phyloP scores from a whole-genome alignment of 2,113 vertebrate species.

The Dryoscopus gambensis region DNA sequence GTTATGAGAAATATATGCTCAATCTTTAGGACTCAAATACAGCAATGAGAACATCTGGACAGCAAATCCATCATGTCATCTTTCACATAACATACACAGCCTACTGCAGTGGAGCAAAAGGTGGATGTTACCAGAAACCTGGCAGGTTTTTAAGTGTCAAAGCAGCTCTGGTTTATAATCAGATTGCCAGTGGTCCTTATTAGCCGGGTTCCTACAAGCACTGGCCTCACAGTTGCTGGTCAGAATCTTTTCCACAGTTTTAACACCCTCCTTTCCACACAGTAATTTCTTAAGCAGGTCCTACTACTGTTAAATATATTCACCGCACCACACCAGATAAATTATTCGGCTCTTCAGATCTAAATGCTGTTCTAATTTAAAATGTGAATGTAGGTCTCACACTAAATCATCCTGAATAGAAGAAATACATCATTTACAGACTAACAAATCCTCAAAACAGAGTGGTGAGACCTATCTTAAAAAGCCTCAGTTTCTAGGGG shows the following conservation, averaged over 20 bases:
- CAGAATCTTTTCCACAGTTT: neutral
- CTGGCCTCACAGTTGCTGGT: neutral
- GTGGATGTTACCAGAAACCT: neutral
- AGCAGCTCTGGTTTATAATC: neutral
- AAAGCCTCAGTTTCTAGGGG: neutral
- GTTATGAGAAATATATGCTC: neutral
- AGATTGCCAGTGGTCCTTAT: neutral
- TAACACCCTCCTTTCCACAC: neutral
- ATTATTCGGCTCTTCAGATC: neutral
- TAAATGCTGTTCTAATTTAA: neutral
- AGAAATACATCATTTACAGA: neutral
- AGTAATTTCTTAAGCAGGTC: neutral
- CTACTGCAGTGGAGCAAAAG: neutral
- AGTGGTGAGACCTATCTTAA: neutral
- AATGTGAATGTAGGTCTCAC: neutral
- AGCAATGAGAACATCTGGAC: neutral
- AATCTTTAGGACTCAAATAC: neutral
- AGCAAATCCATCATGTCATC: neutral
- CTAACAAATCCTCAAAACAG: neutral
- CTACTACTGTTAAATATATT: neutral
- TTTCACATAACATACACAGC: neutral
- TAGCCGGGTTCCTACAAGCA: neutral
- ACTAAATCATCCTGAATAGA: neutral
- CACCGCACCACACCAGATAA: neutral
- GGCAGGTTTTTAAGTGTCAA: neutral